Evolutionary conservation across 2,113 vertebrate species (phyloP), one percentile per base, ranked within the genome.

Genomic region (Chaetodon trifascialis): DNA sequence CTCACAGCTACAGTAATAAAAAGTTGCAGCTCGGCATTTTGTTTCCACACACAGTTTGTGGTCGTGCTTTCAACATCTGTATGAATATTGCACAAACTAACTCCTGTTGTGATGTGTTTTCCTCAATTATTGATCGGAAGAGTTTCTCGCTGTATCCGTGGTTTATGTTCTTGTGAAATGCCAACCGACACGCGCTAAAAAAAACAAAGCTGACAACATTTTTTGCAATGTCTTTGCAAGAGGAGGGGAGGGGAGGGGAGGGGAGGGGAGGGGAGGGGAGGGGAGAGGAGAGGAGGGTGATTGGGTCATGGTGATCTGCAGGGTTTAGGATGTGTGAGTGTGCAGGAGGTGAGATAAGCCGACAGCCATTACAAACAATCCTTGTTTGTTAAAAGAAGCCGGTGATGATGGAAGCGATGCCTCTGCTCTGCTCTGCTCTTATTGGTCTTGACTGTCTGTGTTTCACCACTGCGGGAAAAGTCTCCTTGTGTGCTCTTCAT

Each of bases 61-160:
- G 14, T 51, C 38, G n/a, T 2, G 12, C 23, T 78, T 58, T 60
- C 74, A 66, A 30, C 62, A 44, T 49, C 42, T 52, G 3, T 15
- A 66, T 88, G 17, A 70, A 83, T 78, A 67, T 67, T 82, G 71
- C 38, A 72, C 21, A 17, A 36, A 67, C 5, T 51, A 63, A 68
- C 56, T 54, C 69, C 23, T 79, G 47, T 56, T 76, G 58, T 40
- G 25, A 47, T 63, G 40, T 56, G 23, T 49, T 6, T 64, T 67
- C 14, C 12, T 82, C 44, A 76, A 40, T 72, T 63, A 73, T 82
- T 68, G 72, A 82, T 71, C 1, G 30, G 30, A 30, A 30, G 30
- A 30, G 30, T 30, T 30, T 30, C 30, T 30, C 30, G 30, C 30
- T 30, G 30, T 30, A 30, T 30, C 3, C 30, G 30, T 30, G 3